Evolutionary conservation across 1,140 invertebrate genomes (phyloP), one percentile per base, ranked within the genome.

Genomic region (Diprion similis): DNA sequence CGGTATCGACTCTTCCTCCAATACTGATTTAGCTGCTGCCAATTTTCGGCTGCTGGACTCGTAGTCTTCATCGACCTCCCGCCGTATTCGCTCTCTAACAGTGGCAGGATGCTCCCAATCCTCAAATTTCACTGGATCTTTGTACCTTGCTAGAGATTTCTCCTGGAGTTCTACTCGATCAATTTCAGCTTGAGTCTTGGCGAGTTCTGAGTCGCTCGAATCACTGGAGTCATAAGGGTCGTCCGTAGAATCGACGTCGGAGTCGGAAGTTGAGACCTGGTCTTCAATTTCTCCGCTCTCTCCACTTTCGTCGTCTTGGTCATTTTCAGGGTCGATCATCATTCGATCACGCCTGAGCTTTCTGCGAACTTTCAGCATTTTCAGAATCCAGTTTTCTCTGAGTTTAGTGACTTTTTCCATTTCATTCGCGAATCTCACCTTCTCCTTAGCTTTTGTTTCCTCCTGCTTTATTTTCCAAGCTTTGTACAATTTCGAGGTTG

Each of bases 61-160:
- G 82, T 86, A 89, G 48, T 80, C 82, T 69, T 82, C 78, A 71
- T 89, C 86, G 47, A 91, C 79, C 76, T 87, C 82, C 10, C 69
- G 65, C 68, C 84, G 81, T 48, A 90, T 87, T 75, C 84, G 85
- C 70, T 89, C 83, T 46, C 76, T 83, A 8, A 79, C 82, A 48
- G 80, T 84, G 64, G 89, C 88, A 19, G 86, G 80, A 47, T 84
- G 87, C 82, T 90, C 89, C 86, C 87, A 88, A 71, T 85, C 83
- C 24, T 76, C 82, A 70, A 85, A 78, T 72, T 87, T 83, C 1
- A 82, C 71, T 3, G 90, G 89, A 77, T 89, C 86, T 0, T 89
- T 87, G 77, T 74, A 67, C 7, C 65, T 13, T 11, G 10, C 1
- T 0, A 45, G 45, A 71, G 73, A 80, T 8, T 9, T 17, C 19